Conservation (phyloP, 2,113 vertebrate genomes). For the Onychorhynchus coronatus region DNA sequence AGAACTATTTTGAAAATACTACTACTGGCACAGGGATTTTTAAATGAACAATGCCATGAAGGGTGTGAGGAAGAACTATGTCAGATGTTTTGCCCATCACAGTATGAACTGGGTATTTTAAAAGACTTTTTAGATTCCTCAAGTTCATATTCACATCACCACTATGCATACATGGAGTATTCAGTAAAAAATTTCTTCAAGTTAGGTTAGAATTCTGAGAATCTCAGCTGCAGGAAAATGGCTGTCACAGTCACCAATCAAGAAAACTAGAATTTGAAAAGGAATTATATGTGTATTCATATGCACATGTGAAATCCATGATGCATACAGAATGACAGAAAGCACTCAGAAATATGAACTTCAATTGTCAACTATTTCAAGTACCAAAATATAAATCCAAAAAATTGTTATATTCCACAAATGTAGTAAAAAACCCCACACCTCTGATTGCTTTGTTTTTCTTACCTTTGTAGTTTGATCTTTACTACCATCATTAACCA, state of each 20-base stretch:
- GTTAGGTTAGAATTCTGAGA: neutral
- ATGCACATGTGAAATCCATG: neutral
- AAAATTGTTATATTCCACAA: neutral
- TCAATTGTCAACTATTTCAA: neutral
- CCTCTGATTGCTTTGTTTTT: neutral
- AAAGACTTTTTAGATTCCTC: neutral
- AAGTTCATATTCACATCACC: neutral
- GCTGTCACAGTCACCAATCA: neutral
- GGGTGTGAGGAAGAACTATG: neutral
- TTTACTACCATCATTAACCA: slow-evolving; percentile 94
- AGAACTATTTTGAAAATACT: neutral
- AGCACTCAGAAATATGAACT: neutral
- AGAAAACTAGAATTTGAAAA: neutral
- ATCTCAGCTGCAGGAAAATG: neutral
- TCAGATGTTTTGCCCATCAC: neutral
- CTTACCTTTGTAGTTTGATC: slow-evolving; percentile 91
- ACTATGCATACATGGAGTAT: neutral
- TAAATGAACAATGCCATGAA: neutral
- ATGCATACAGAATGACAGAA: fast-evolving
- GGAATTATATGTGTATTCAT: neutral
- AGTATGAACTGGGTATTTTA: neutral
- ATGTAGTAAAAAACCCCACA: neutral
- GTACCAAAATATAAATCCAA: neutral
- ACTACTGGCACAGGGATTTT: neutral
- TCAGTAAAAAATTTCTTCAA: neutral